Evolutionary conservation across 2,888 invertebrate species (phyloP).

Genomic region (Euplexia lucipara): DNA sequence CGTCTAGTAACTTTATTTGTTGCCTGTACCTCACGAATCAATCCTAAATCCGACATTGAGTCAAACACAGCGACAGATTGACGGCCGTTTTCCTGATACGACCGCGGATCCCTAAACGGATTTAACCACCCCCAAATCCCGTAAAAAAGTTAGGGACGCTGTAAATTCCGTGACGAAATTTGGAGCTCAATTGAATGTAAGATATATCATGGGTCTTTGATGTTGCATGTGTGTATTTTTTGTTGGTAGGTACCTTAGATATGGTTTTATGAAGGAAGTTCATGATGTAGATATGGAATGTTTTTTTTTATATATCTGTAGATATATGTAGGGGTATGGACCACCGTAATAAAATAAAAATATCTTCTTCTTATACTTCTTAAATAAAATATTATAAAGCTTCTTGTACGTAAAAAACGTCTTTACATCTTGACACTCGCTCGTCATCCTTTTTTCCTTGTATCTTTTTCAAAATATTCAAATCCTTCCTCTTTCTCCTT

Average conservation of each 20-base stretch:
- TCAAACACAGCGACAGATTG: conserved; percentile 36
- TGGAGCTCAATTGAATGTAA: conserved; percentile 66
- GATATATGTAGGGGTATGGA: too few species aligned
- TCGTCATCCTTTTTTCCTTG: too few species aligned
- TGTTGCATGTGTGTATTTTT: conserved; percentile 39
- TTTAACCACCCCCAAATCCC: conserved; percentile 58
- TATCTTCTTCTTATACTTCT: too few species aligned
- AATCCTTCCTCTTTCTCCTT: too few species aligned
- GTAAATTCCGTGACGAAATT: conserved; percentile 62
- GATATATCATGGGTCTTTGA: conserved; percentile 59
- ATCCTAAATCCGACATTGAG: conserved; percentile 21
- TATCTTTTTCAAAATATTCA: too few species aligned
- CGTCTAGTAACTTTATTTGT: neutral
- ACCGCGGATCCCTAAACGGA: conserved; percentile 53
- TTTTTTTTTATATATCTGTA: conserved; percentile 12
- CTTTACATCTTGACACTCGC: too few species aligned
- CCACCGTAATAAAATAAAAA: too few species aligned
- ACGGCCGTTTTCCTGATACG: conserved; percentile 29
- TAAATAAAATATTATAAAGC: too few species aligned
- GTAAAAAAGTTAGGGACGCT: conserved; percentile 62
- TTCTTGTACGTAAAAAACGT: too few species aligned
- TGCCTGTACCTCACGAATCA: conserved; percentile 6
- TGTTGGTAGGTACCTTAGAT: conserved; percentile 5
- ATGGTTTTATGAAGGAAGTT: conserved; percentile 29
- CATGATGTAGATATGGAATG: conserved; percentile 25